phyloP scores from a whole-genome alignment of 2,888 invertebrate species.

The Malacosoma neustria region DNA sequence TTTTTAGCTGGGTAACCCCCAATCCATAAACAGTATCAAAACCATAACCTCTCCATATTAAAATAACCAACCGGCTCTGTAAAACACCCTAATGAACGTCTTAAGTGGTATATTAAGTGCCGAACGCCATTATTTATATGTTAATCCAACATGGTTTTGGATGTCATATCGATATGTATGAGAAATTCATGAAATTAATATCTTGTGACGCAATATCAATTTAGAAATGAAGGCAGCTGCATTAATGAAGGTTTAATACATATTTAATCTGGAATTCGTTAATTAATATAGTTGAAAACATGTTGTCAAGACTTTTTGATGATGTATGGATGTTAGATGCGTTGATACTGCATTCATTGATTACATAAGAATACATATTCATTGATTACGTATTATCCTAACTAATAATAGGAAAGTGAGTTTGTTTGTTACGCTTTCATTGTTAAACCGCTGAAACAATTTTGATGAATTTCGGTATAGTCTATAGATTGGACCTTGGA shows the following conservation, averaged over 20 bases:
- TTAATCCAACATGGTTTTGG: constrained; percentile 40
- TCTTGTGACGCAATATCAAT: neutral
- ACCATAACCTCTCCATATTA: constrained; percentile 41
- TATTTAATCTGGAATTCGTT: no score
- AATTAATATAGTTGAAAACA: no score
- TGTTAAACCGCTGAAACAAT: no score
- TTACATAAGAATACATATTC: no score
- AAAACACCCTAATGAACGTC: constrained; percentile 61
- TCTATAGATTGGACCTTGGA: no score
- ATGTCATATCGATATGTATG: constrained; percentile 37
- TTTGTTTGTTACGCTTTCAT: no score
- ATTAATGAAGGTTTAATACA: neutral
- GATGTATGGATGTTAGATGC: no score
- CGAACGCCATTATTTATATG: constrained; percentile 67
- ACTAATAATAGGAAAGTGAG: no score
- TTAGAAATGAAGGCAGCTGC: neutral
- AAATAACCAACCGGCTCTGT: constrained; percentile 56
- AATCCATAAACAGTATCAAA: constrained; percentile 22
- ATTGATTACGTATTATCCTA: no score
- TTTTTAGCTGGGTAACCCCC: constrained; percentile 1
- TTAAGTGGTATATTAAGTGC: constrained; percentile 71
- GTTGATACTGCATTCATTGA: no score
- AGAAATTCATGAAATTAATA: neutral
- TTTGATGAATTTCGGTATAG: no score
- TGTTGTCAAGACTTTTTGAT: no score